Percentiles rank a stretch among this genome's conserved stretches.
These are phyloP conservation scores for Orchesellides sinensis DNA, from an alignment of 2,888 invertebrate species.

Conservation along the genomic window DNA sequence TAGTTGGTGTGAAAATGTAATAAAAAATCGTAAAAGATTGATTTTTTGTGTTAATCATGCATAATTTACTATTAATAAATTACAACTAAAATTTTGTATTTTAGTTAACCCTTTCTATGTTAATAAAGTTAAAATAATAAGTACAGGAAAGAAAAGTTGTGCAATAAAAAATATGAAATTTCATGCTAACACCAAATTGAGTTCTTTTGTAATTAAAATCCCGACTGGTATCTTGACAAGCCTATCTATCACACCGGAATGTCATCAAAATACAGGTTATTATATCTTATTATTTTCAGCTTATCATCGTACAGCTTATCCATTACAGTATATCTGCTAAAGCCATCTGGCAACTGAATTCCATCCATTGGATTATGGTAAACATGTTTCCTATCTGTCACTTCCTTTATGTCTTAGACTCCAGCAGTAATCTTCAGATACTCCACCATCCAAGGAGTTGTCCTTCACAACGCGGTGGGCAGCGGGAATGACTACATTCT, in stretches of 20 bases:
- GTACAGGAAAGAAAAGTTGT: too few species aligned
- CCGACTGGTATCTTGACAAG: neutral
- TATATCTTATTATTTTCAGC: neutral
- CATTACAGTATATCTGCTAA: neutral
- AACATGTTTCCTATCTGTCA: too few species aligned
- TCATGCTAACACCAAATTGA: neutral
- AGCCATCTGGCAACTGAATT: neutral
- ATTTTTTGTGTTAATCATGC: too few species aligned
- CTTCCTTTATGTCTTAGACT: neutral
- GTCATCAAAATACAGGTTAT: neutral
- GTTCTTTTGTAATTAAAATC: neutral
- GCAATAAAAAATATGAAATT: constrained; percentile 1
- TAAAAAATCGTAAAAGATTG: too few species aligned
- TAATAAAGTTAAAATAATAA: too few species aligned
- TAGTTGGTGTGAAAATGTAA: too few species aligned
- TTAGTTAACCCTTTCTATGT: too few species aligned
- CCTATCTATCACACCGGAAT: neutral
- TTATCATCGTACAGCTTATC: neutral
- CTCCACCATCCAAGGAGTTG: neutral
- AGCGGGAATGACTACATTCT: constrained; percentile 2
- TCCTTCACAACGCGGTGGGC: constrained; percentile 8
- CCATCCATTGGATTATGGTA: too few species aligned
- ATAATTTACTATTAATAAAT: too few species aligned
- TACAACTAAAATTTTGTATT: too few species aligned
- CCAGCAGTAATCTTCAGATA: constrained; percentile 1